Evolutionary conservation across 2,888 invertebrate genomes (phyloP), one percentile per base, ranked within the genome.

Genomic region (Ctenicera cuprea): DNA sequence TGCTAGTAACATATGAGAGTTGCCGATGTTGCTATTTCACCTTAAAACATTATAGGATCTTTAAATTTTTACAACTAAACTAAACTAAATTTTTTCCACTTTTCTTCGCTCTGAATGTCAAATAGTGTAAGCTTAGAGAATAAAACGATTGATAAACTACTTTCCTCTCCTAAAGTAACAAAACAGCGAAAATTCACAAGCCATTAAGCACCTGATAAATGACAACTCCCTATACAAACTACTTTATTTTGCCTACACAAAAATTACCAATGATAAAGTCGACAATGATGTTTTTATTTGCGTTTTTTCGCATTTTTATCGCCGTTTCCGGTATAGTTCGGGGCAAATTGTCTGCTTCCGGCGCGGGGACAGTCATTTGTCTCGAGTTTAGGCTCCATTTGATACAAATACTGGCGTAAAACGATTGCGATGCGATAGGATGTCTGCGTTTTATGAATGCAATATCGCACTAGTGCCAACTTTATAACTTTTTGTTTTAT

Each of bases 171-270:
- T 37, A 41, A 57, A 45, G 37, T 26, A 72, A 57, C 45, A 33
- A 62, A 69, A 69, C 64, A 54, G 37, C 37, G 52, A 71, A 66
- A 66, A 66, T 90, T 90, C 87, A 88, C 90, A 88, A 88, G 85
- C 90, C 90, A 91, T 91, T 91, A 90, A 88, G 85, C 88, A 83
- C 79, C 86, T 90, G 90, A 91, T 88, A 90, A 89, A 91, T 90
- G 85, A 87, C 83, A 81, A 70, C 75, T 67, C 81, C 82, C 82
- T 76, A 78, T 80, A 79, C 79, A 81, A 78, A 80, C 76, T 79
- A 79, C 76, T 82, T 81, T 80, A 79, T 81, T 82, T 81, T 81
- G 82, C 82, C 80, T 82, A 83, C 80, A 82, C 80, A 79, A 78
- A 79, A 77, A 82, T 82, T 82, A 82, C 80, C 77, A 74, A 80